Conservation (phyloP, 2,888 invertebrate genomes). For the Copidosoma aretas region DNA sequence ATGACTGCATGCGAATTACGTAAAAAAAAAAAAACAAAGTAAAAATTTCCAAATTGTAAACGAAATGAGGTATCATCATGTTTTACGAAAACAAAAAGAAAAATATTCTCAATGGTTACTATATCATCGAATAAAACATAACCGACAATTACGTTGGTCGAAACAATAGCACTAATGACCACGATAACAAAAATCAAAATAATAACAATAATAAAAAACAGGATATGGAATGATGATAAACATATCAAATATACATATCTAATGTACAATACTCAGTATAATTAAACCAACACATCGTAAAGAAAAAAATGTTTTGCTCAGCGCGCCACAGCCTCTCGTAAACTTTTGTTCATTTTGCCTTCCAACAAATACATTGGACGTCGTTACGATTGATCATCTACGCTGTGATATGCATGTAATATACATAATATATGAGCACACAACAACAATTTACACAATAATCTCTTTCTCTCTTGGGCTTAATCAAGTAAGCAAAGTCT, state of each 20-base stretch:
- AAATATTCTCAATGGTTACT: too few relatives aligned
- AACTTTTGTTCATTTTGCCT: not conserved
- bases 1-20: constrained; percentile 49
- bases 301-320: constrained; percentile 39
- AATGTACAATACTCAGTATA: not conserved
- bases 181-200: constrained; percentile 1
- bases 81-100: not conserved
- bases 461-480: not conserved
- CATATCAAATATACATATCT: not conserved
- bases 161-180: not conserved
- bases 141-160: not conserved
- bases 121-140: not conserved
- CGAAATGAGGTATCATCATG: constrained; percentile 2
- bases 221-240: constrained; percentile 38
- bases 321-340: constrained; percentile 44
- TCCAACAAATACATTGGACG: not conserved
- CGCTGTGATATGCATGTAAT: not conserved
- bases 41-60: constrained; percentile 33
- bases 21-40: constrained; percentile 37
- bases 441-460: constrained; percentile 3
- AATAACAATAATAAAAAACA: constrained; percentile 33
- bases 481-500: not conserved
- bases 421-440: not conserved
- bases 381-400: not conserved
- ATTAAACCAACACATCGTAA: not conserved